phyloP scores from a whole-genome alignment of 2,797 vertebrate genomes.

The Spondyliosoma cantharus region DNA sequence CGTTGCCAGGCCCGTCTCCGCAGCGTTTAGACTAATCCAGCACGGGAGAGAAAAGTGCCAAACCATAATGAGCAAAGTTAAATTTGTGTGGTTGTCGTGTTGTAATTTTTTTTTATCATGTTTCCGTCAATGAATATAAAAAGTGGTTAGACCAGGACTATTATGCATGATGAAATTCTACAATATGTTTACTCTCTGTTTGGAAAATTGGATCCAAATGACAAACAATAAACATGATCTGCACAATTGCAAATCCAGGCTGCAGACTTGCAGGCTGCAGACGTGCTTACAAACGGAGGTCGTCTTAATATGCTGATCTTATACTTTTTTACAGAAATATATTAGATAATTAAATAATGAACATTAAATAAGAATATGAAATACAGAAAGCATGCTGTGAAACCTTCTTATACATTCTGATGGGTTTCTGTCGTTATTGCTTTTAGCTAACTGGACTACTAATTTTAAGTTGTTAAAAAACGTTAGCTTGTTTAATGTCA shows the following conservation, averaged over 20 bases:
- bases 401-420: background rate
- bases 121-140: conserved; percentile 45
- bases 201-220: conserved; percentile 29
- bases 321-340: background rate
- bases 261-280: background rate
- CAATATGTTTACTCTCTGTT: conserved; percentile 18
- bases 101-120: conserved; percentile 52
- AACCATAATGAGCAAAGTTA: conserved; percentile 61
- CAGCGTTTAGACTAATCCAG: conserved; percentile 24
- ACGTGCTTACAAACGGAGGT: background rate
- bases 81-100: conserved; percentile 58
- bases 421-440: no score
- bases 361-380: background rate
- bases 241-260: background rate
- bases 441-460: no score
- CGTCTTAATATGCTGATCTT: background rate
- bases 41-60: conserved; percentile 37
- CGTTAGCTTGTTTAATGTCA: no score
- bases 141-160: conserved; percentile 26
- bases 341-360: no score
- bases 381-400: background rate
- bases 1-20: conserved; percentile 27
- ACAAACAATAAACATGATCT: conserved; percentile 14
- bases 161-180: conserved; percentile 41
- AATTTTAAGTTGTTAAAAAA: no score